Evolutionary conservation across 2,113 vertebrate genomes (phyloP), one percentile per base, ranked within the genome.

Genomic region (Myotis davidii): DNA sequence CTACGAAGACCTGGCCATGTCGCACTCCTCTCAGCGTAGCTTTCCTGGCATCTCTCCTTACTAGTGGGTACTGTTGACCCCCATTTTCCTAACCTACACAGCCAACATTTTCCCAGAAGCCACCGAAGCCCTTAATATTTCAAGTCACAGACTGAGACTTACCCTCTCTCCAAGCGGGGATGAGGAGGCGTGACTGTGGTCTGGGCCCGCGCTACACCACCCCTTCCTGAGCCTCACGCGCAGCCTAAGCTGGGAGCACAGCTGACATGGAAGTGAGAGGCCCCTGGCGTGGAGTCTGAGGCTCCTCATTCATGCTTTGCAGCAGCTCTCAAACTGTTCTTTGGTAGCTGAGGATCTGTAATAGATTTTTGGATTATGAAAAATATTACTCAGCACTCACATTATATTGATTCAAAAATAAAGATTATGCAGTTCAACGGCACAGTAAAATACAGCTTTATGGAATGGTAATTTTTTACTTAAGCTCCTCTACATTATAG

Each of bases 371-470:
- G 89, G 88, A 97, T 96, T 94, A 93, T 95, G 91, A 95, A 97
- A 95, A 97, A 93, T 94, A 96, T 96, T 95, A 96, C 91, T 94
- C 96, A 96, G 94, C 78, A 89, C 76, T 97, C 93, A 94, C 64
- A 96, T 95, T 96, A 87, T 94, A 79, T 95, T 88, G 97, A 97
- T 98, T 98, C 45, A 6, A 93, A 97, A 97, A 93, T 88, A 92
- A 91, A 94, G 92, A 95, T 96, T 85, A 92, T 96, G 77, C 82
- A 45, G 96, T 97, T 97, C 90, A 91, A 73, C 32, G 56, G 32
- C 20, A 86, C 94, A 94, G 86, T 94, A 92, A 95, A 95, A 95
- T 89, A 79, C 74, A 94, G 94, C 83, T 96, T 97, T 97, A 96
- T 96, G 88, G 92, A 83, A 96, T 86, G 90, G 88, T 92, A 82